Evolutionary conservation across 2,113 vertebrate genomes (phyloP).

Genomic region (Lophochroa leadbeateri): DNA sequence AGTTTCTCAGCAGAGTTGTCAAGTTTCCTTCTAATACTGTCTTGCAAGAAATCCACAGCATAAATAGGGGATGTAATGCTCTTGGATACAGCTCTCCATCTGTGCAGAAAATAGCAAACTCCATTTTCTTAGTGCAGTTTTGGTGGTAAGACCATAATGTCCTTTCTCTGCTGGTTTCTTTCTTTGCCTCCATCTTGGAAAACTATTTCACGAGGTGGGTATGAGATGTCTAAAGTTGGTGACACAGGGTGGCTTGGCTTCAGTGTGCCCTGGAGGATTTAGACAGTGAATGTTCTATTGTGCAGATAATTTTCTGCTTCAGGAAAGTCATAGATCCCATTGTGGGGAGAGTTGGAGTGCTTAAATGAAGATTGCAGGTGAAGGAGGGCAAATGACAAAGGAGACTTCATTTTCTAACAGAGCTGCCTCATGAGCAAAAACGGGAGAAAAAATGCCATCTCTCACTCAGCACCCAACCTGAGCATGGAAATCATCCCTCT

Average conservation of each 20-base stretch:
- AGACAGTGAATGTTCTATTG: background rate
- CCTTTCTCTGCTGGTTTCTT: background rate
- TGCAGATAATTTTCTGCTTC: background rate
- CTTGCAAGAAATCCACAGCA: slow-evolving; percentile 4
- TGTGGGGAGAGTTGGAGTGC: background rate
- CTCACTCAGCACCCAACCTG: background rate
- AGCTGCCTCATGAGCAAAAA: background rate
- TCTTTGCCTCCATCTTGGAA: background rate
- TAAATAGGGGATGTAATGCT: slow-evolving; percentile 17
- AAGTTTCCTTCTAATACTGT: slow-evolving; percentile 39
- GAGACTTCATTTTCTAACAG: background rate
- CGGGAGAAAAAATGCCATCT: background rate
- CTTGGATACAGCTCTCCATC: background rate
- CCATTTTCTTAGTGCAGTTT: background rate
- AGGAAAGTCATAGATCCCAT: background rate
- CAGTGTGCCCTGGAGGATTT: background rate
- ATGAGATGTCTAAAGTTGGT: background rate
- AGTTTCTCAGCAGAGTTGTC: slow-evolving; percentile 51
- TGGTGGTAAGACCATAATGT: background rate
- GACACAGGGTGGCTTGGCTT: background rate
- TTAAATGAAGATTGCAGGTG: background rate
- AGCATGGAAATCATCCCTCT: background rate
- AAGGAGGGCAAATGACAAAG: background rate
- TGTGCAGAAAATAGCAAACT: background rate
- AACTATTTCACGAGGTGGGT: background rate